Base-by-base conservation (phyloP, 2,113 vertebrate genomes). In the Elanus axillaris region DNA sequence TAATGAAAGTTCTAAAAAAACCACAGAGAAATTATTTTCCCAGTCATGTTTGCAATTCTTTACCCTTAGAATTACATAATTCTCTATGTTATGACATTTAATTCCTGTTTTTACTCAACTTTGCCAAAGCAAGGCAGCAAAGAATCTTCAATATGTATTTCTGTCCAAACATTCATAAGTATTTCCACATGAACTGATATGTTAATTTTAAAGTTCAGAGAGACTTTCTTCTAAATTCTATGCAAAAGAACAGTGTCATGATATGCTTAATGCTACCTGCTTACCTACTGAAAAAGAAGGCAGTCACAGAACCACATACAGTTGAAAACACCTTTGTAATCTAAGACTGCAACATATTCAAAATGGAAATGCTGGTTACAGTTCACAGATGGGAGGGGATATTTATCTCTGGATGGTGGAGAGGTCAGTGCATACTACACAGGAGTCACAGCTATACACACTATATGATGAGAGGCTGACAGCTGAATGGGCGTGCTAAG, bases 61-160 rank as follows among this genome's bases (percentile, higher is more conserved):
- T 97, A 94, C 88, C 89, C 84, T 80, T 75, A 87, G 84, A 97
- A 96, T 95, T 98, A 86, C 73, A 47, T 95, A 97, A 92, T 89
- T 94, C 91, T 98, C 96, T 85, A 84, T 91, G 92, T 96, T 93
- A 91, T 96, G 94, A 97, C 92, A 97, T 96, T 89, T 94, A 97
- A 97, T 94, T 97, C 94, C 89, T 96, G 95, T 93, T 97, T 97
- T 90, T 22, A 73, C 75, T 97, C 89, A 64, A 42, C 88, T 95
- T 95, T 97, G 86, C 80, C 95, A 97, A 95, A 86, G 76, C 91
- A 74, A 96, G 50, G 86, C 94, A 94, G 64, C 59, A 43, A 94
- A 97, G 62, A 94, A 85, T 87, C 83, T 88, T 95, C 96, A 63
- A 94, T 92, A 82, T 62, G 86, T 81, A 75, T 73, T 63, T 91